Evolutionary conservation across 2,113 vertebrate genomes (phyloP), one percentile per base, ranked within the genome.

Genomic region (Crypturellus undulatus): DNA sequence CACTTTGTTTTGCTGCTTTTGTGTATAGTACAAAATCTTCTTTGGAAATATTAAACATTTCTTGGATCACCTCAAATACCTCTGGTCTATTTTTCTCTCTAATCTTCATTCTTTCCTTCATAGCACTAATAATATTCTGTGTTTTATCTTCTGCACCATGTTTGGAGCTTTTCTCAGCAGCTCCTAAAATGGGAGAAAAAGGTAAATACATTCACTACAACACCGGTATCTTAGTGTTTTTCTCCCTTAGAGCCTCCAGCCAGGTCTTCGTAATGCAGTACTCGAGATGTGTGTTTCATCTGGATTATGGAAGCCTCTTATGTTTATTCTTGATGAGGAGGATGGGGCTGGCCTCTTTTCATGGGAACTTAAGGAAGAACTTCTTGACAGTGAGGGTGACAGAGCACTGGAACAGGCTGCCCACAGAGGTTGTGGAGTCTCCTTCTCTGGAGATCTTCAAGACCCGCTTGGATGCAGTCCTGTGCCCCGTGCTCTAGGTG

Each of bases 51-150:
- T 98, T 98, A 95, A 99, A 99, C 98, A 99, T 99, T 96, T 99
- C 98, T 97, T 98, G 99, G 93, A 99, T 99, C 69, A 99, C 96
- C 94, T 99, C 98, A 80, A 99, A 99, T 71, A 99, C 99, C 43
- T 99, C 99, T 2, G 99, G 99, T 3, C 98, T 97, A 90, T 99
- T 99, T 97, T 98, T 99, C 96, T 99, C 99, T 40, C 99, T 97
- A 92, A 99, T 99, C 96, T 99, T 99, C 99, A 99, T 99, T 79
- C 99, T 98, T 91, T 99, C 99, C 90, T 99, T 99, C 99, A 99
- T 99, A 45, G 99, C 99, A 95, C 98, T 99, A 91, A 99, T 99
- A 90, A 99, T 99, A 89, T 99, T 99, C 94, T 99, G 99, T 47
- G 99, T 99, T 97, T 99, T 99, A 96, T 99, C 99, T 93, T 99